Percentiles rank a stretch among this genome's conserved stretches.
Evolutionary conservation across 2,797 vertebrate genomes (phyloP).

Genomic region (Leontopithecus rosalia): DNA sequence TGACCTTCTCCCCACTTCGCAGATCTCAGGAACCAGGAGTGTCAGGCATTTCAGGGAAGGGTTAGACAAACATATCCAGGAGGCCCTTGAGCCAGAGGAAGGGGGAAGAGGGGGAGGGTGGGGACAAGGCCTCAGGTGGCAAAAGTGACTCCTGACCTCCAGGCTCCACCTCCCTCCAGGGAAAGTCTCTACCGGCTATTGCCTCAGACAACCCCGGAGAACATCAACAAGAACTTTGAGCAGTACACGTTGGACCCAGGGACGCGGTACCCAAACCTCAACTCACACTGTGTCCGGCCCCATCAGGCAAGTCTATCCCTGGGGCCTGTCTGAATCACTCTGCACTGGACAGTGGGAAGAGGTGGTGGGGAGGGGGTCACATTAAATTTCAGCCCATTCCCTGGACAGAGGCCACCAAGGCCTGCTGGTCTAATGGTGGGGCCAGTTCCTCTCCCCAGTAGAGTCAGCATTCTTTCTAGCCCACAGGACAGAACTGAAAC

Average conservation of each 20-base stretch:
- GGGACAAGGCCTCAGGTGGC: not conserved
- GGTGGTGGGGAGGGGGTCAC: not conserved
- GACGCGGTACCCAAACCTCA: slow-evolving; percentile 97
- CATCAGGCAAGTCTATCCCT: slow-evolving; percentile 89
- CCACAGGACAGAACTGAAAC: not conserved
- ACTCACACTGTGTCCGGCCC: slow-evolving; percentile 92
- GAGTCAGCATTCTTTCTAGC: not conserved
- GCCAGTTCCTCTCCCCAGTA: not conserved
- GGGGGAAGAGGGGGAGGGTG: no score
- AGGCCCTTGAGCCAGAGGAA: not conserved
- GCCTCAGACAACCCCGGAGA: slow-evolving; percentile 97
- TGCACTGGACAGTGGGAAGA: not conserved
- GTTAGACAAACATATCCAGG: not conserved
- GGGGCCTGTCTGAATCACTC: not conserved
- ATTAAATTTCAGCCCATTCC: not conserved
- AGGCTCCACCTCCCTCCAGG: slow-evolving; percentile 79
- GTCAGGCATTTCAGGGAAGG: not conserved
- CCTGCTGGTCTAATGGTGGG: not conserved
- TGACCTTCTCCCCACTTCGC: not conserved
- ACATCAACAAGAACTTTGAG: slow-evolving; percentile 98
- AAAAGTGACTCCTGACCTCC: not conserved
- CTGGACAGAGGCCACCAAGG: not conserved
- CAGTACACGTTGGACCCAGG: slow-evolving; percentile 96
- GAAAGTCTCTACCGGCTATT: slow-evolving; percentile 97
- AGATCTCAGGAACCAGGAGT: not conserved